Base-by-base conservation (phyloP, 2,113 vertebrate genomes). In the Pseudorectes ferrugineus region DNA sequence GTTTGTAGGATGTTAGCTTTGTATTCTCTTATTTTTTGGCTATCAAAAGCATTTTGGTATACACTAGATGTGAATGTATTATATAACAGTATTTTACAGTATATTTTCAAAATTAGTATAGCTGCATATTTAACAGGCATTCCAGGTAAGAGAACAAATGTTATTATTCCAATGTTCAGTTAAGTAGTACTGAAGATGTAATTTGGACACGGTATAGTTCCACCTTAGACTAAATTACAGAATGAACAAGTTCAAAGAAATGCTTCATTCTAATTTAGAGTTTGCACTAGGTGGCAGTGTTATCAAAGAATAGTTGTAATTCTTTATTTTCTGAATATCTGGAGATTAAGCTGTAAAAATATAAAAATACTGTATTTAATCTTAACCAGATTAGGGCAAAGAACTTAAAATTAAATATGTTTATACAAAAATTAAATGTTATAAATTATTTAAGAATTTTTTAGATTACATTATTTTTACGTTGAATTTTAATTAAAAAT, bases 281-380 rank as follows among this genome's bases (percentile, higher is more conserved):
- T 67, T 52, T 92, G 85, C 98, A 91, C 90, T 97, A 98, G 98
- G 40, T 98, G 98, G 97, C 96, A 97, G 24, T 91, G 71, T 88
- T 95, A 73, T 65, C 89, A 78, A 96, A 82, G 63, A 95, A 29
- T 70, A 52, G 11, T 35, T 89, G 31, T 57, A 78, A n/a, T n/a
- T 54, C 14, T 35, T 78, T 35, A n/a, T 80, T 82, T 89, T 61
- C 51, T 63, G 24, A 57, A 5, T 62, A 62, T 38, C 5, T 78
- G 28, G 8, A 35, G 15, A 45, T 84, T 62, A 62, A 66, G 16
- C 8, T 77, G 14, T 3, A 14, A 57, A 59, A 55, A 45, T 11
- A 17, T 3, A 14, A 57, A 59, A 55, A 45, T 11, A 31, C 6
- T 58, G 4, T 65, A n/a, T 66, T 61, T 66, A 70, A 49, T 54